These are phyloP conservation scores for Trisateles emortualis DNA, from an alignment of 2,888 invertebrate species.

Conservation along the genomic window DNA sequence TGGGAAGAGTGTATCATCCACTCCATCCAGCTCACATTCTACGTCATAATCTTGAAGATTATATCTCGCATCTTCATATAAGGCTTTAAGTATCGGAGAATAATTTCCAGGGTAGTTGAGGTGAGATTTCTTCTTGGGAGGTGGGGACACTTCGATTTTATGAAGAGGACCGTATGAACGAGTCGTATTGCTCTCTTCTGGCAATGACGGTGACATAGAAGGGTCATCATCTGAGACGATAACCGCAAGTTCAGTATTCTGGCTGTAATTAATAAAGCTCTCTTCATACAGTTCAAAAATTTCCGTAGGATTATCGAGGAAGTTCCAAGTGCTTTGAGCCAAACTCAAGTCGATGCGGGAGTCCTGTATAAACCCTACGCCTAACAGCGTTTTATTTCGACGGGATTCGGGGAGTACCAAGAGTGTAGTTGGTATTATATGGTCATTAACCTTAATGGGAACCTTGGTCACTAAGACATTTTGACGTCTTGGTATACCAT, in stretches of 20 bases:
- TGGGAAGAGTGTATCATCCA: background rate
- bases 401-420: conserved; percentile 10
- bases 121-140: background rate
- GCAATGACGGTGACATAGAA: background rate
- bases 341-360: conserved; percentile 13
- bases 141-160: background rate
- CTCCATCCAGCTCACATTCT: too few species aligned
- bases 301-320: conserved; percentile 31
- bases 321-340: conserved; percentile 25
- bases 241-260: background rate
- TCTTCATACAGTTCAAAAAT: conserved; percentile 31
- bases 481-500: background rate
- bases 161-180: background rate
- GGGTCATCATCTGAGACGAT: conserved; percentile 1
- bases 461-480: background rate
- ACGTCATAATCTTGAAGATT: too few species aligned
- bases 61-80: conserved; percentile 2
- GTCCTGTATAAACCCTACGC: conserved; percentile 17
- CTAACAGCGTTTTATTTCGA: conserved; percentile 13
- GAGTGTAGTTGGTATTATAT: background rate
- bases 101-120: background rate
- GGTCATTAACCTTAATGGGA: background rate
- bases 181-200: background rate
- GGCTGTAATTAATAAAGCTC: background rate
- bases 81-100: conserved; percentile 1